These are phyloP conservation scores for Tyto alba DNA, from an alignment of 2,113 vertebrate genomes.

Conservation along the genomic window DNA sequence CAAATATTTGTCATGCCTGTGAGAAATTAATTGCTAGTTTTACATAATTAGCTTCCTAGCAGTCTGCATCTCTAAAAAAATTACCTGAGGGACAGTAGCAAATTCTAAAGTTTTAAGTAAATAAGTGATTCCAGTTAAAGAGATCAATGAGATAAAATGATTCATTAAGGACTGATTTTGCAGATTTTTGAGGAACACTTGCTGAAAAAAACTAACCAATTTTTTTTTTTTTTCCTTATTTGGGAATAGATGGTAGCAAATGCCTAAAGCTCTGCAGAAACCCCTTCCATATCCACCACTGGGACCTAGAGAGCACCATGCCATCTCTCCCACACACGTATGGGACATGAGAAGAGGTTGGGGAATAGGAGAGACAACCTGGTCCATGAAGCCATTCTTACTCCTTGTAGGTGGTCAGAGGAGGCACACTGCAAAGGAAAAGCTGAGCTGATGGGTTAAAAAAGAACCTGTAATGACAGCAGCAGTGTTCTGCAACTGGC, in stretches of 20 bases:
- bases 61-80: not conserved
- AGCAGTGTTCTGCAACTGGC: not conserved
- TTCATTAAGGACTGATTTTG: not conserved
- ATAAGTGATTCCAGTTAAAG: constrained; percentile 34
- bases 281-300: not conserved
- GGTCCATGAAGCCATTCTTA: not conserved
- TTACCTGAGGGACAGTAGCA: constrained; percentile 36
- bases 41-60: constrained; percentile 35
- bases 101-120: not conserved
- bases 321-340: rapidly evolving
- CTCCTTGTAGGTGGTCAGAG: not conserved
- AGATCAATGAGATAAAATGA: constrained; percentile 33
- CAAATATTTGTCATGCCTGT: constrained; percentile 18
- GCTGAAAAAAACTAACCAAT: not conserved
- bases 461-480: not conserved
- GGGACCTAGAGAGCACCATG: not conserved
- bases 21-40: constrained; percentile 46
- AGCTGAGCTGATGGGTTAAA: not conserved
- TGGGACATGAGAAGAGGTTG: not conserved
- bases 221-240: not conserved
- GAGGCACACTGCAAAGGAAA: not conserved
- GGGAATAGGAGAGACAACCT: not conserved
- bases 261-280: not conserved
- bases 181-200: not conserved
- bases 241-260: not conserved